These are phyloP conservation scores for Oreotragus oreotragus DNA, from an alignment of 2,113 vertebrate genomes.

Conservation along the genomic window DNA sequence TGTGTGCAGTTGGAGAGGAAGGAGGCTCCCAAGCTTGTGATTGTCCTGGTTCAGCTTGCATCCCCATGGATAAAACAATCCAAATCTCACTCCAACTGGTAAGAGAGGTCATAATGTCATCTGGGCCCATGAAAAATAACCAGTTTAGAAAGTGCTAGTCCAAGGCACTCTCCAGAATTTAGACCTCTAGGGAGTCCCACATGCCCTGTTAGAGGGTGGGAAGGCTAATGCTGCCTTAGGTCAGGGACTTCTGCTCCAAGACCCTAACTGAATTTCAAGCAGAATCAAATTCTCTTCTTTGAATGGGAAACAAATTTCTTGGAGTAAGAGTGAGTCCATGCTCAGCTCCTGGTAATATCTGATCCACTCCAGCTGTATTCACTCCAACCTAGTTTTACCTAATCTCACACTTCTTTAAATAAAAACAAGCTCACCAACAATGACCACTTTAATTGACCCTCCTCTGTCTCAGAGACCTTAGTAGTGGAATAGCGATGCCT, in stretches of 20 bases:
- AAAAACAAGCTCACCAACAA: not conserved
- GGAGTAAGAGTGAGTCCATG: not conserved
- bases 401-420: slow-evolving; percentile 5
- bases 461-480: not conserved
- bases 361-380: not conserved
- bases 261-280: not conserved
- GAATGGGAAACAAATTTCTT: slow-evolving; percentile 14
- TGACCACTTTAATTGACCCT: not conserved
- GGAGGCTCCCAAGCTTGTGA: not conserved
- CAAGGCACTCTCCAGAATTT: not conserved
- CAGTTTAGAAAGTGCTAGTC: not conserved
- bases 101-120: not conserved
- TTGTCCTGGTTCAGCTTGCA: not conserved
- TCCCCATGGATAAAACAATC: not conserved
- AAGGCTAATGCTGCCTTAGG: not conserved
- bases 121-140: not conserved
- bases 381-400: not conserved
- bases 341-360: not conserved
- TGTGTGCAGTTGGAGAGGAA: not conserved
- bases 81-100: not conserved
- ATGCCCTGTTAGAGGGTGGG: not conserved
- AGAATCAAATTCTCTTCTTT: slow-evolving; percentile 7
- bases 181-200: not conserved
- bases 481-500: too few species aligned
- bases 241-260: not conserved